Evolutionary conservation across 2,888 invertebrate species (phyloP), one percentile per base, ranked within the genome.

Genomic region (Mechanitis mazaeus): DNA sequence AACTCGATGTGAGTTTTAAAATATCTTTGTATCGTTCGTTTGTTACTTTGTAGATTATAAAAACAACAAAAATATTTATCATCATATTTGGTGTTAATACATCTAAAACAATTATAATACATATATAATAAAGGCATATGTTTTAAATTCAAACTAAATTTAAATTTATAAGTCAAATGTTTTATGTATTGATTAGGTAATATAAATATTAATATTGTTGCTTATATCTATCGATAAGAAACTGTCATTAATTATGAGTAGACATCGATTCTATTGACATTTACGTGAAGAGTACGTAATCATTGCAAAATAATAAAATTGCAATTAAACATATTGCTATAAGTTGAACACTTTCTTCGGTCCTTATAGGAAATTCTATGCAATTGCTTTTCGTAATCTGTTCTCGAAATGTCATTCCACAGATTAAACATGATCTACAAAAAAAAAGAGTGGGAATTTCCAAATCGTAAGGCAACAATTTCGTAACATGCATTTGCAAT

Each of bases 391-490:
- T 47, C 55, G 61, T 45, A 59, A 64, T 45, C 45, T 46, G 35
- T 42, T 59, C 35, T 55, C 55, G 54, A 50, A 60, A 60, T 33
- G 12, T 50, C 12, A 59, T 50, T 46, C 46, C 35, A 38, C 57
- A 59, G 42, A 64, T 20, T 20, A 20, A 20, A 20, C 20, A 20
- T 20, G 20, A 20, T 20, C 20, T 20, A 20, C 20, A 46, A 11
- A 57, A 59, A 54, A 42, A 62, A 56, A 9, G 57, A 46, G 45
- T 33, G n/a, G 33, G 62, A 57, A 61, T 62, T 62, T 58, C 58
- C 12, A 64, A 64, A 62, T 28, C 45, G 20, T 33, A 33, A 54
- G 45, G 54, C 57, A 60, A 55, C 7, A 12, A 38, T 60, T 60
- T 60, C 55, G 58, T 46, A 64, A 64, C 38, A 64, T 55, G 33